Evolutionary conservation across 2,888 invertebrate species (phyloP).

Genomic region (Deilephila porcellus): DNA sequence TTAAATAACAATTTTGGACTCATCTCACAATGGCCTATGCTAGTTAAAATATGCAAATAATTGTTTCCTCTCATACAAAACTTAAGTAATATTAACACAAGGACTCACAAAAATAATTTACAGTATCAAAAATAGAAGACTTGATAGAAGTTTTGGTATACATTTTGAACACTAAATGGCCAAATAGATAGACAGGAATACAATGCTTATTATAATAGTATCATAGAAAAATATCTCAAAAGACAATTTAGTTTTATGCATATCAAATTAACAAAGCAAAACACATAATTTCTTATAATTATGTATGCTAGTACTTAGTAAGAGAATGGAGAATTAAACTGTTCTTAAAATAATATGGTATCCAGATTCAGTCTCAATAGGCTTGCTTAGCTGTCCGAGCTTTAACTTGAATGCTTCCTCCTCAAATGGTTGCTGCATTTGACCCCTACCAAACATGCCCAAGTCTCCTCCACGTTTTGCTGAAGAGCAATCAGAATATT

Average conservation of each 20-base stretch:
- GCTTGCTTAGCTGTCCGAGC: slow-evolving; percentile 96
- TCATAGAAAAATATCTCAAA: too few relatives aligned
- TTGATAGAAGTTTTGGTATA: neutral
- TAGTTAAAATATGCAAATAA: too few relatives aligned
- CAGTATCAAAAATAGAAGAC: too few relatives aligned
- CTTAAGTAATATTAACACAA: too few relatives aligned
- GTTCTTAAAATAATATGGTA: slow-evolving; percentile 98
- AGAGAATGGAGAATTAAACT: slow-evolving; percentile 80
- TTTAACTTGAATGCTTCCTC: slow-evolving; percentile 97
- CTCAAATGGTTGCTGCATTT: slow-evolving; percentile 99
- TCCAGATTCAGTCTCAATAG: slow-evolving; percentile 97
- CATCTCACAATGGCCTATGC: too few relatives aligned
- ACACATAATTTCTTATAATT: neutral
- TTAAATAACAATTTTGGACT: too few relatives aligned
- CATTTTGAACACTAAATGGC: too few relatives aligned
- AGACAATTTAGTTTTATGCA: too few relatives aligned
- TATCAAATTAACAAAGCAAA: neutral
- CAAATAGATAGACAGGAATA: too few relatives aligned
- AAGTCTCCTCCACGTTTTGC: slow-evolving; percentile 98
- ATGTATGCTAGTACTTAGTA: neutral
- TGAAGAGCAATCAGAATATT: slow-evolving; percentile 99
- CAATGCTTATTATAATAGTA: too few relatives aligned
- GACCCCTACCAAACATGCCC: slow-evolving; percentile 95
- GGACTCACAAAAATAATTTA: too few relatives aligned
- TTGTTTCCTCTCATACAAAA: too few relatives aligned